Base-by-base conservation (phyloP, 2,113 vertebrate genomes). In the Petromus typicus region DNA sequence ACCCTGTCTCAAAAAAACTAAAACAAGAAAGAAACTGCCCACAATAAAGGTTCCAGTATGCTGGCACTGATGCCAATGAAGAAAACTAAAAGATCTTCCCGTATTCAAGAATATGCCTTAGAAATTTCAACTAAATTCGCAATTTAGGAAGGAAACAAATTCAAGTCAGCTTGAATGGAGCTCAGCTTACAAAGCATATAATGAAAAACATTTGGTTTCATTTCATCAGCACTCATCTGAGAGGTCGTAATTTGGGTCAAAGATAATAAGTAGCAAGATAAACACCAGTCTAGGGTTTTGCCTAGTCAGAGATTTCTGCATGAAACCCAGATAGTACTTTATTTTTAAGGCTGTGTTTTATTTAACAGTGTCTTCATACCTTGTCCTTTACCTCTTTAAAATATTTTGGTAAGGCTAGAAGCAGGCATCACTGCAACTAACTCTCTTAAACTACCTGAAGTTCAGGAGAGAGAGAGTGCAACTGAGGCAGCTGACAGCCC, bases 401-500 rank as follows among this genome's bases (percentile, higher is more conserved):
- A 81, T 59, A 27, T 78, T 92, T 61, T 61, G 27, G n/a, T 67
- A 16, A 75, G 83, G 51, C 45, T 63, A 3, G 48, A 86, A 43
- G 2, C 34, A n/a, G 27, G 12, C 14, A 73, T 3, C 63, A n/a
- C 43, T 59, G 40, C 25, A 40, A 30, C 5, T 27, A 80, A 22
- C 18, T n/a, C 7, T 0, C 14, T 10, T 0, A 0, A 43, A 66
- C 78, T 6, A 45, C 34, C 11, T 5, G 37, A 16, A 91, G 13
- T 20, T 87, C 37, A 45, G 48, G 48, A 51, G 48, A 51, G n/a
- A 64, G 23, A 63, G 30, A 25, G 59, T 25, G 22, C 0, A 1
- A 14, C 18, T 32, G 14, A 27, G 2, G 32, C 17, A 51, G 1
- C 0, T 45, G 78, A 67, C 8, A 86, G 16, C 17, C 40, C 34